Evolutionary conservation across 2,888 invertebrate species (phyloP).

Genomic region (Helleia helle): DNA sequence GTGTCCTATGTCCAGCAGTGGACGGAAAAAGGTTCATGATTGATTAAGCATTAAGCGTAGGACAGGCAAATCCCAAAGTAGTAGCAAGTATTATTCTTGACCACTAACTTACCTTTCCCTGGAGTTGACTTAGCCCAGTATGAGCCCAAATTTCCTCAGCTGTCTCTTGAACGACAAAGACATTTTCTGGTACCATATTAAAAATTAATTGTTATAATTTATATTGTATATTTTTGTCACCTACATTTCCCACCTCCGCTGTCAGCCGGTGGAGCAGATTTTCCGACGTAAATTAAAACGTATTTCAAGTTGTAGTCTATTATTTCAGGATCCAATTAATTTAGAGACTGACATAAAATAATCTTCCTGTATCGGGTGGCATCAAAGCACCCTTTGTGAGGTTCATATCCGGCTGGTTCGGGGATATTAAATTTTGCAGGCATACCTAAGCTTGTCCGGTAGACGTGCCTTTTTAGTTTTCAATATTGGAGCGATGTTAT

Average conservation of each 20-base stretch:
- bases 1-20: too few species aligned
- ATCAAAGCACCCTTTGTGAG: conserved; percentile 19
- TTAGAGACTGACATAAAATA: neutral
- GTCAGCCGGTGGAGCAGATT: neutral
- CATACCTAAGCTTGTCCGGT: conserved; percentile 14
- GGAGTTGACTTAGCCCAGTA: too few species aligned
- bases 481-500: neutral
- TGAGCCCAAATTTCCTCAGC: too few species aligned
- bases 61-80: too few species aligned
- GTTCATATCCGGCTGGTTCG: conserved; percentile 13
- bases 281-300: neutral
- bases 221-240: too few species aligned
- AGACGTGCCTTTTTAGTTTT: conserved; percentile 5
- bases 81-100: too few species aligned
- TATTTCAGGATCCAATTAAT: conserved; percentile 2
- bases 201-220: too few species aligned
- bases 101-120: too few species aligned
- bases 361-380: conserved; percentile 16
- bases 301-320: neutral
- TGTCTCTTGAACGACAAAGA: too few species aligned
- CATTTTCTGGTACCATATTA: too few species aligned
- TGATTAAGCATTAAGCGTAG: too few species aligned
- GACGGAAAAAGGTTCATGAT: too few species aligned
- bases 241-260: neutral
- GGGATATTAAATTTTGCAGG: conserved; percentile 27